Base-by-base conservation (phyloP, 2,797 vertebrate genomes). In the Pogonophryne albipinna region DNA sequence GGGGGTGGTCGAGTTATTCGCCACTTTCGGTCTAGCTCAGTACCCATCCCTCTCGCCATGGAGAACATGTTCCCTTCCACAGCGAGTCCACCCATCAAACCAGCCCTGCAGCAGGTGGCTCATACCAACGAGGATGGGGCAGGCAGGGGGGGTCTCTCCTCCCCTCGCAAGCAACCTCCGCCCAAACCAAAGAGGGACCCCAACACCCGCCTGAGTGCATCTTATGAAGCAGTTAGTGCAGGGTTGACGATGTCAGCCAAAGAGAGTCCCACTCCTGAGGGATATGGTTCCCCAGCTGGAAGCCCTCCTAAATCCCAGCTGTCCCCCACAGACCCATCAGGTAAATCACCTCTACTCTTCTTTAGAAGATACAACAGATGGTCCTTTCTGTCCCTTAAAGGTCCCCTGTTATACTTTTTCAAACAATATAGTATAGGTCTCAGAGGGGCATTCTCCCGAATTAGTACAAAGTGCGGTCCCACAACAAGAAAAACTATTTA, bases 111-210 rank as follows among this genome's bases (percentile, higher is more conserved):
- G 85, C 96, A 97, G 88, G 93, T 93, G 0, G 91, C 95, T 86
- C 94, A 96, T 87, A 93, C 93, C 85, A 92, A 87, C 65, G 96
- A 98, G 0, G 97, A 98, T 0, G 89, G 82, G 6, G 63, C 82
- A 59, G 79, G 88, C 0, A 88, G 87, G 13, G 91, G 85, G 10
- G 84, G 88, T 84, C 94, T 97, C 45, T 96, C 96, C 1, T 99
- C 98, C 15, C 98, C 98, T 79, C 93, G 98, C 88, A 99, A 98
- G 94, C 98, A 99, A 85, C 98, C 98, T 90, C 98, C 98, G 41
- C 98, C 98, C 55, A 99, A 99, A 92, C 98, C 98, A 83, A 99
- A 98, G 95, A 94, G 98, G 91, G 97, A 99, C 92, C 98, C 98
- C 55, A 97, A 96, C 93, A 99, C 98, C 6, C 93, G 98, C 62